These are phyloP conservation scores for Beroe forskalii DNA, from an alignment of 37 sponge, comb jelly and placozoan species.

Conservation along the genomic window DNA sequence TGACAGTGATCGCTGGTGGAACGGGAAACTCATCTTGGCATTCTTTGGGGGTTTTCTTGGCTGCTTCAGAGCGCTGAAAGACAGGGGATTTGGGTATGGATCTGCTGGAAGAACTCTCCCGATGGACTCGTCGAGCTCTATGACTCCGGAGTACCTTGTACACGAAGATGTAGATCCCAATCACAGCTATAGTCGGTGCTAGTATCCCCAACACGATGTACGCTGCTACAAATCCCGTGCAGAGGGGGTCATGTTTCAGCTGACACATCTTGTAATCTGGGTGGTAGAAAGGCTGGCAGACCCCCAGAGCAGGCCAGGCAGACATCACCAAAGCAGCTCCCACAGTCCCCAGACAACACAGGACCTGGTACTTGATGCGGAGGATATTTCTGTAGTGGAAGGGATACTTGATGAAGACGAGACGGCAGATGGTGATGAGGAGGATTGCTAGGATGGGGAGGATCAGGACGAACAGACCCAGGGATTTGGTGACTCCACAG, in stretches of 20 bases:
- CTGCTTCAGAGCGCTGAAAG: neutral
- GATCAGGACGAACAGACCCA: neutral
- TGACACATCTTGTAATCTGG: neutral
- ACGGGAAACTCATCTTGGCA: too few species aligned
- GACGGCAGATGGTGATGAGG: slow-evolving; percentile 20
- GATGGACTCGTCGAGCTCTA: neutral
- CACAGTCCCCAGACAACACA: neutral
- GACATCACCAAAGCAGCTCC: neutral
- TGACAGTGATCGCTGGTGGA: neutral
- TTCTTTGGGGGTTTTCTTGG: neutral
- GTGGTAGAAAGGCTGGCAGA: slow-evolving; percentile 3
- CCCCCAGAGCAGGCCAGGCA: slow-evolving; percentile 49
- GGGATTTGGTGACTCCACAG: slow-evolving; percentile 9
- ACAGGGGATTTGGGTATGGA: neutral
- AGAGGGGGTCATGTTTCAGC: neutral
- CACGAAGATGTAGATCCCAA: neutral
- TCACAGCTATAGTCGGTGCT: neutral
- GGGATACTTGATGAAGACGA: slow-evolving; percentile 42
- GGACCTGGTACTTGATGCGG: neutral
- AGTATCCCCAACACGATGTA: slow-evolving; percentile 13
- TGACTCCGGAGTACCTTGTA: slow-evolving; percentile 1
- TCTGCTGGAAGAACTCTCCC: neutral
- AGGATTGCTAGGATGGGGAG: slow-evolving; percentile 16
- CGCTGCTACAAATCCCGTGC: neutral
- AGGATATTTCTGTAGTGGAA: slow-evolving; percentile 23